phyloP scores from a whole-genome alignment of 2,113 vertebrate species.

The Sylvicapra grimmia region DNA sequence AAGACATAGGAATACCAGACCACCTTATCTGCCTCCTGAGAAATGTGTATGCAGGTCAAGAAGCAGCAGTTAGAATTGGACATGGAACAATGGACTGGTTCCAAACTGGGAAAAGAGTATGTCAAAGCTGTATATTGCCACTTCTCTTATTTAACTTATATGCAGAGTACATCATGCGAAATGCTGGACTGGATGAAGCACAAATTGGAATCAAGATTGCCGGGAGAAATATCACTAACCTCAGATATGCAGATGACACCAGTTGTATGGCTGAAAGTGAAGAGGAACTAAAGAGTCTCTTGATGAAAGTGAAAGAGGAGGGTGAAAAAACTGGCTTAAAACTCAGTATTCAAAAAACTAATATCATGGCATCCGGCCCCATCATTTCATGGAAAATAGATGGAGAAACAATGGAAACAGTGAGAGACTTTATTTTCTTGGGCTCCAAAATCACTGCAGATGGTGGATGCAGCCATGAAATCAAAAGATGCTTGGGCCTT shows the following conservation, averaged over 20 bases:
- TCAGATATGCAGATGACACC: neutral
- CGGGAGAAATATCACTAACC: neutral
- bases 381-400: neutral
- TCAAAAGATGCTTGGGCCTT: neutral
- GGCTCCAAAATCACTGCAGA: neutral
- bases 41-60: neutral
- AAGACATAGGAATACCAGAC: neutral
- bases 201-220: neutral
- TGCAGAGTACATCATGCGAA: neutral
- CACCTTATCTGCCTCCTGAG: neutral
- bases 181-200: neutral
- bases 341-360: neutral
- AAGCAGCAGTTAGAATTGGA: accelerated
- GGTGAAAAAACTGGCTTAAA: neutral
- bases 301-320: neutral
- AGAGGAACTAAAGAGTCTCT: neutral
- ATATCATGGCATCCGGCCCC: neutral
- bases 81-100: neutral
- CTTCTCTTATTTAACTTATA: neutral
- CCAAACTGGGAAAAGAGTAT: neutral
- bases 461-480: neutral
- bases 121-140: neutral
- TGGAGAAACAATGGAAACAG: neutral
- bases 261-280: neutral
- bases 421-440: neutral